Evolutionary conservation across 2,888 invertebrate genomes (phyloP).

Genomic region (Cheilosia impressa): DNA sequence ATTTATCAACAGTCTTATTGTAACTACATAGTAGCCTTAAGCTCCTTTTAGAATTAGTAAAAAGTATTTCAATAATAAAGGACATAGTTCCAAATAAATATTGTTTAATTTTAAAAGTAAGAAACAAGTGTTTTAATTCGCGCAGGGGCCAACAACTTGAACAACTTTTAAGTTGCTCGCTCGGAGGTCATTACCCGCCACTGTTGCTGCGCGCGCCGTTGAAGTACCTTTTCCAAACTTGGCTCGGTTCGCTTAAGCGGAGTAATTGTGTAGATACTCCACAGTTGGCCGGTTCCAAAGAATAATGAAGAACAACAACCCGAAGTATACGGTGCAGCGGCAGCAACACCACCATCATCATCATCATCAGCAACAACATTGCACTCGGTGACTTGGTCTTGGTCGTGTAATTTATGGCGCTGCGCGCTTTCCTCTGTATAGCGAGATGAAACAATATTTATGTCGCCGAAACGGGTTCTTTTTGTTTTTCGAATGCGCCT

Average conservation of each 20-base stretch:
- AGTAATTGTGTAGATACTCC: slow-evolving; percentile 69
- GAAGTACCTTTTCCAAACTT: slow-evolving; percentile 74
- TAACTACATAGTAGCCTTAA: too few species aligned
- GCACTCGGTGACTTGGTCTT: slow-evolving; percentile 71
- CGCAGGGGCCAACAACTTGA: slow-evolving; percentile 70
- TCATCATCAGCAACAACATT: slow-evolving; percentile 59
- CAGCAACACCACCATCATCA: slow-evolving; percentile 34
- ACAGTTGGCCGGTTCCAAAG: slow-evolving; percentile 61
- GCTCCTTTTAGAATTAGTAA: too few species aligned
- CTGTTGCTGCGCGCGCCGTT: slow-evolving; percentile 53
- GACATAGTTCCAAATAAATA: too few species aligned
- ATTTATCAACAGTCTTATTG: too few species aligned
- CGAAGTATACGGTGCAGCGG: slow-evolving; percentile 43
- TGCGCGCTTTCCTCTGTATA: slow-evolving; percentile 54
- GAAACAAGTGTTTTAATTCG: too few species aligned
- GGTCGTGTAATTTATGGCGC: slow-evolving; percentile 74
- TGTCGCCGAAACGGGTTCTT: slow-evolving; percentile 74
- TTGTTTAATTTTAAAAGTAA: too few species aligned
- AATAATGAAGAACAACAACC: slow-evolving; percentile 51
- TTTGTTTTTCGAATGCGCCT: slow-evolving; percentile 53
- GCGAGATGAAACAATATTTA: slow-evolving; percentile 74
- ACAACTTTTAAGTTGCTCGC: slow-evolving; percentile 72
- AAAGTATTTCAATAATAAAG: too few species aligned
- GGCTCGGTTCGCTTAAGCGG: slow-evolving; percentile 69
- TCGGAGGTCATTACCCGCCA: slow-evolving; percentile 72